Base-by-base conservation (phyloP, 2,888 invertebrate genomes). In the Pseudococcus viburni region DNA sequence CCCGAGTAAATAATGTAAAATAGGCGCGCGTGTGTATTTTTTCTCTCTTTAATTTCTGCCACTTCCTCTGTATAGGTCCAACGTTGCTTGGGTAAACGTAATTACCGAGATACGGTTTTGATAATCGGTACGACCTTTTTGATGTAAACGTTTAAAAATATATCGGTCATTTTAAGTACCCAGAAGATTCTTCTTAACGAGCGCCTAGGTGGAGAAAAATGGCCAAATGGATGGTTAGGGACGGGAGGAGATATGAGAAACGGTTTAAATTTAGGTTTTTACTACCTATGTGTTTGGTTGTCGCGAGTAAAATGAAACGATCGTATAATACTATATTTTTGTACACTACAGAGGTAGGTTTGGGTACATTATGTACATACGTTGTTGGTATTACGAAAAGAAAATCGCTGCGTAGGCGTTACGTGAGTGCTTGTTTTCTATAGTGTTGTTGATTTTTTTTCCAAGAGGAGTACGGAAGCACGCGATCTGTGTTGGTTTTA, bases 401-500 rank as follows among this genome's bases (percentile, higher is more conserved):
- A 73, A 73, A 73, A 73, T 73, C 12, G 68, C 68, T 73, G 68
- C 68, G 68, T 73, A 73, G 68, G 68, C 68, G 68, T 73, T 73
- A 73, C 68, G 33, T 33, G 68, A 73, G 68, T 33, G 9, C 68
- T 73, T 33, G 33, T 33, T 33, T 26, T 26, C 15, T 26, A 12
- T 73, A 12, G 26, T 2, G 22, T 73, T 59, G n/a, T 59, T 59
- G 19, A n/a, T 59, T 59, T 59, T 19, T 59, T 59, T 59, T 19
- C n/a, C 19, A 33, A 7, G 68, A 33, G 68, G 26, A 26, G 68
- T 33, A 12, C 11, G 68, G 33, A 73, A 73, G 68, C 68, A 73
- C 68, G 68, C 68, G 68, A 73, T 73, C 68, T 73, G 33, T 73
- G 68, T 73, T 73, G 68, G 68, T 73, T 73, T 73, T 73, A 73